phyloP scores from a whole-genome alignment of 2,888 invertebrate genomes.

The Melanchra persicariae region DNA sequence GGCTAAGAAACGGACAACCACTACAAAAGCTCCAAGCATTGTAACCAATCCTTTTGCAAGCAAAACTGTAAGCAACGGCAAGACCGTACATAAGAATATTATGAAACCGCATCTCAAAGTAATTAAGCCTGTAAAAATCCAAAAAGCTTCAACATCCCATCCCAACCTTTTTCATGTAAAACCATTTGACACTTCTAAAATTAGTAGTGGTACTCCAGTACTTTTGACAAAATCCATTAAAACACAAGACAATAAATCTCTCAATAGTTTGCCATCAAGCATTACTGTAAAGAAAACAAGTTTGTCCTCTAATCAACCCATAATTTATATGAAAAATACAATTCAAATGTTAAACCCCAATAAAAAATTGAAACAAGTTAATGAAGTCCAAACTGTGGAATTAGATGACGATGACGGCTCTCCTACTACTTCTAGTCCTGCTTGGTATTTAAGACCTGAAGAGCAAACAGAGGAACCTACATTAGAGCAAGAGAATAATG shows the following conservation, averaged over 20 bases:
- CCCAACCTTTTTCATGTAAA: conserved; percentile 67
- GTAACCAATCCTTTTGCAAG: conserved; percentile 67
- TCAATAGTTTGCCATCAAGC: conserved; percentile 77
- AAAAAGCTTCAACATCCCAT: conserved; percentile 46
- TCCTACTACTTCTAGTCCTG: conserved; percentile 71
- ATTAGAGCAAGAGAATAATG: conserved; percentile 80
- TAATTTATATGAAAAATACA: conserved; percentile 50
- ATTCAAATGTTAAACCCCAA: conserved; percentile 10
- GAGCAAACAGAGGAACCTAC: conserved; percentile 67
- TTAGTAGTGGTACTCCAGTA: conserved; percentile 47
- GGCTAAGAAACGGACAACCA: conserved; percentile 32
- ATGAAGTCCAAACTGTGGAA: conserved; percentile 79
- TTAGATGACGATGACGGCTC: conserved; percentile 83
- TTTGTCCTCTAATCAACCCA: conserved; percentile 47
- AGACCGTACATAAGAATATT: conserved; percentile 42
- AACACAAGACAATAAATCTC: conserved; percentile 62
- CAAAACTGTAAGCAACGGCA: conserved; percentile 68
- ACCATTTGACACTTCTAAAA: conserved; percentile 39
- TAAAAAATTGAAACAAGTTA: conserved; percentile 20
- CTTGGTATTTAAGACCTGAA: conserved; percentile 87
- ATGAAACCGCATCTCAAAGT: conserved; percentile 43
- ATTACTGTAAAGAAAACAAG: conserved; percentile 79
- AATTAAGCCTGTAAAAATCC: conserved; percentile 43
- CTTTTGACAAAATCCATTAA: conserved; percentile 60
- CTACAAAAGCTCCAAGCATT: conserved; percentile 14